phyloP scores from a whole-genome alignment of 2,113 vertebrate species.

The Balaenoptera acutorostrata region DNA sequence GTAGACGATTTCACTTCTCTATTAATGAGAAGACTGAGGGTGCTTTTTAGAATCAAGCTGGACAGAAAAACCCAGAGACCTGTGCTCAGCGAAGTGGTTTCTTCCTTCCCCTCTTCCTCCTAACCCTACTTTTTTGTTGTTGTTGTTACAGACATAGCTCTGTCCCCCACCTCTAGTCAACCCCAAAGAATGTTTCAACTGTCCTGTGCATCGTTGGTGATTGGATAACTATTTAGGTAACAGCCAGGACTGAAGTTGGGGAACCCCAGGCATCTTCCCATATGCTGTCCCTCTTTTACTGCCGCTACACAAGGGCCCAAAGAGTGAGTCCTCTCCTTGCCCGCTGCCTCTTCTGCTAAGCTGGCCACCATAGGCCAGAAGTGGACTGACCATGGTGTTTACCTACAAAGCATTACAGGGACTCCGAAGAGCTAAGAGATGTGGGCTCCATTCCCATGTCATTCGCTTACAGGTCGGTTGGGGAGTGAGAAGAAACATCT shows the following conservation, averaged over 20 bases:
- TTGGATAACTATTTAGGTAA: not conserved
- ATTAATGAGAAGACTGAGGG: not conserved
- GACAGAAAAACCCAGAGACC: constrained; percentile 19
- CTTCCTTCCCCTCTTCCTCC: not conserved
- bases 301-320: not conserved
- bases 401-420: not conserved
- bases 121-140: not conserved
- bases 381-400: not conserved
- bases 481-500: not conserved
- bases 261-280: not conserved
- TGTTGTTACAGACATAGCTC: not conserved
- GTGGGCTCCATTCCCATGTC: not conserved
- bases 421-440: not conserved
- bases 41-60: not conserved
- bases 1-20: constrained; percentile 51
- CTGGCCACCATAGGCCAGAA: not conserved
- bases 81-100: not conserved
- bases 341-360: not conserved
- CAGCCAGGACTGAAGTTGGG: not conserved
- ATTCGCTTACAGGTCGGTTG: not conserved
- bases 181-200: not conserved
- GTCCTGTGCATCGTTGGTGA: not conserved
- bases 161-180: not conserved
- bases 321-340: not conserved
- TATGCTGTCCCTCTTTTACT: not conserved